Evolutionary conservation across 2,888 invertebrate genomes (phyloP).

Genomic region (Marronus borbonicus): DNA sequence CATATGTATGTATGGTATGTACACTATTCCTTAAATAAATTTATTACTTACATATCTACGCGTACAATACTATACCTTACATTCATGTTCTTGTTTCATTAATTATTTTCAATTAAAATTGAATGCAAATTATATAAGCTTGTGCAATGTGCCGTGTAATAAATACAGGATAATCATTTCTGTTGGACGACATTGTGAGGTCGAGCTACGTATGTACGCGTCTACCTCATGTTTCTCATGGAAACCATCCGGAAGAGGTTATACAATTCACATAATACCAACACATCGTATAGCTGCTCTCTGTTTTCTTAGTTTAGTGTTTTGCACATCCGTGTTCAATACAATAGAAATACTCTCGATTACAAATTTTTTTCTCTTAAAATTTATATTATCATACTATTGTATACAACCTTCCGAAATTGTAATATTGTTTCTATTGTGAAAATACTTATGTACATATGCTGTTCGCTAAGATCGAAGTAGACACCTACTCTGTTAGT

Average conservation of each 20-base stretch:
- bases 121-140: neutral
- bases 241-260: constrained; percentile 43
- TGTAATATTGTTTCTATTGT: too few relatives aligned
- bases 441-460: too few relatives aligned
- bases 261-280: constrained; percentile 40
- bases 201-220: constrained; percentile 11
- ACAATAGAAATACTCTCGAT: constrained; percentile 9
- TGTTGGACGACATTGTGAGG: constrained; percentile 34
- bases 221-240: constrained; percentile 38
- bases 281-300: constrained; percentile 18
- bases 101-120: constrained; percentile 36
- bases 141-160: constrained; percentile 2
- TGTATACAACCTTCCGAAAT: too few relatives aligned
- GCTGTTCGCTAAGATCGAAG: too few relatives aligned
- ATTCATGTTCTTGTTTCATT: constrained; percentile 1
- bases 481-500: too few relatives aligned
- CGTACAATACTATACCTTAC: too few relatives aligned
- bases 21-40: neutral
- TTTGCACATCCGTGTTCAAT: constrained; percentile 31
- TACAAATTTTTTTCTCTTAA: neutral
- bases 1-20: too few relatives aligned
- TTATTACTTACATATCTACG: neutral
- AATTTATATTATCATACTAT: too few relatives aligned
- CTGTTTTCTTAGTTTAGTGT: constrained; percentile 24
- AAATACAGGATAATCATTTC: constrained; percentile 12